Evolutionary conservation across 2,888 invertebrate species (phyloP), one percentile per base, ranked within the genome.

Genomic region (Nephrocerus scutellatus): DNA sequence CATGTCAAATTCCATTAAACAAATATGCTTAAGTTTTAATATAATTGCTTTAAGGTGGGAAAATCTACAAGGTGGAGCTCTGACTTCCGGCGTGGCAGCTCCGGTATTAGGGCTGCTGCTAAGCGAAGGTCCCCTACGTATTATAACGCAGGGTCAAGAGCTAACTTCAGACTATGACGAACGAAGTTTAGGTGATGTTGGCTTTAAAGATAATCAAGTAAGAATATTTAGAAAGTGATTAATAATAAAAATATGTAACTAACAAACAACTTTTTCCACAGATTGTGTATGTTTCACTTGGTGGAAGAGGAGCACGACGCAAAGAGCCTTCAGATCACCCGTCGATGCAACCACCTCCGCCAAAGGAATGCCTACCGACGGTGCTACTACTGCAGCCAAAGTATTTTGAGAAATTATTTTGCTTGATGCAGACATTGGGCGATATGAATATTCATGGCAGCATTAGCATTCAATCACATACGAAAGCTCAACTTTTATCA

Each of bases 71-170:
- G 58, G 58, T 26, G 60, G 63, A 57, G 57, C 57, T 3, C 54
- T 50, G 31, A 52, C 53, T 33, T 60, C 62, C 14, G 65, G 61
- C 3, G 56, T 63, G 28, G 59, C 65, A 19, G 70, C 70, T 8
- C 79, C 77, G 2, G 80, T 77, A 21, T 68, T 79, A 37, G 82
- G 77, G 12, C 70, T 85, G 4, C 67, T 87, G 19, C 69, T 87
- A 1, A 82, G 82, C 3, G 88, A 89, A 54, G 89, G 88, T 0
- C 88, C 89, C 1, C 77, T 93, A 35, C 74, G 93, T 29, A 90
- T 93, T 75, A 92, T 93, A 48, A 92, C 91, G 0, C 85, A 87
- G 60, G 93, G 93, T 0, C 92, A 93, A 64, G 95, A 95, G 62
- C 70, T 95, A 6, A 88, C 88, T 0, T 84, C 87, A 4, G 93